phyloP scores from a whole-genome alignment of 2,113 vertebrate species.

The Leuciscus idus region DNA sequence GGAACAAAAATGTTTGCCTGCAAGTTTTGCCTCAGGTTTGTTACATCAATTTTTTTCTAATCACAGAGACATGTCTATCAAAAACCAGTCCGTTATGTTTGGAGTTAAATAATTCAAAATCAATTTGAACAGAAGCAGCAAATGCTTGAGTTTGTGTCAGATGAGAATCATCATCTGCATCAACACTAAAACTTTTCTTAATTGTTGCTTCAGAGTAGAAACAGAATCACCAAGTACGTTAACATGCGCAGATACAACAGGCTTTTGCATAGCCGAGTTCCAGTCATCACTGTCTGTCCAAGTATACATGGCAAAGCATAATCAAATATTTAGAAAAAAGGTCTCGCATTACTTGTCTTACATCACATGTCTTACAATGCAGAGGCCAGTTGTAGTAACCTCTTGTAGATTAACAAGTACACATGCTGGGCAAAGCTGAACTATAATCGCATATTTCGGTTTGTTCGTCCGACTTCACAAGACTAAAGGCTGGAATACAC shows the following conservation, averaged over 20 bases:
- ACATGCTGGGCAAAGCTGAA: background rate
- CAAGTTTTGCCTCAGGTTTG: slow-evolving; percentile 21
- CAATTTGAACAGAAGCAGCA: background rate
- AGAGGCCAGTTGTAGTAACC: background rate
- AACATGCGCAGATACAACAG: background rate
- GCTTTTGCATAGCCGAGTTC: background rate
- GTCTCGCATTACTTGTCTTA: background rate
- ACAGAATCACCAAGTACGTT: background rate
- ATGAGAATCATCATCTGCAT: slow-evolving; percentile 12
- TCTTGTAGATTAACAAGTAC: background rate
- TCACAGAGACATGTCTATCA: background rate
- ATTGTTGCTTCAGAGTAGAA: background rate
- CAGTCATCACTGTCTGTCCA: background rate
- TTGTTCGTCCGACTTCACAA: background rate
- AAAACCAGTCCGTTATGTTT: slow-evolving; percentile 1
- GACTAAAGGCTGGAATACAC: slow-evolving; percentile 5
- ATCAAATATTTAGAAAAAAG: background rate
- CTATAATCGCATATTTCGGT: background rate
- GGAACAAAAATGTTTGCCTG: slow-evolving; percentile 10
- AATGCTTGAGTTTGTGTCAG: slow-evolving; percentile 12
- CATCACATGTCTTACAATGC: background rate
- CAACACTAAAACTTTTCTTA: slow-evolving; percentile 8
- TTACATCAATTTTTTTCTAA: slow-evolving; percentile 16
- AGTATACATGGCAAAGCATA: background rate
- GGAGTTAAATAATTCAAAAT: background rate